phyloP scores from a whole-genome alignment of 2,113 vertebrate species.

The Proteles cristata region DNA sequence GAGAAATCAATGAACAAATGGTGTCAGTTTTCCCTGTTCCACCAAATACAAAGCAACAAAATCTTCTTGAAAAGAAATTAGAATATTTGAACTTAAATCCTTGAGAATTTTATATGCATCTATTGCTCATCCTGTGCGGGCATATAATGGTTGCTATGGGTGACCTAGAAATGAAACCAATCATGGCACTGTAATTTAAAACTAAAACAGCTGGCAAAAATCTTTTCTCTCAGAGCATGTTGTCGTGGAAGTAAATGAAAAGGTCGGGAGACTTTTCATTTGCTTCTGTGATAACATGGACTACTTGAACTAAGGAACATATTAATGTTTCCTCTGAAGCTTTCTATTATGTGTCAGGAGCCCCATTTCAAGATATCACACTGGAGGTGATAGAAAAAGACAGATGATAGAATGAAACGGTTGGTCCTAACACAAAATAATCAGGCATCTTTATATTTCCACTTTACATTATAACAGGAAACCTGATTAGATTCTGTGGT shows the following conservation, averaged over 20 bases:
- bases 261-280: conserved; percentile 86
- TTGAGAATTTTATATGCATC: conserved; percentile 71
- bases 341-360: conserved; percentile 86
- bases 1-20: not conserved
- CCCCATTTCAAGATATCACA: conserved; percentile 84
- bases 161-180: conserved; percentile 86
- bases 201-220: conserved; percentile 87
- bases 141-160: conserved; percentile 84
- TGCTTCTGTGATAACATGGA: conserved; percentile 84
- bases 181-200: conserved; percentile 86
- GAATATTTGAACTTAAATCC: conserved; percentile 70
- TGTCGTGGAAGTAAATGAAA: conserved; percentile 87
- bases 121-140: conserved; percentile 66
- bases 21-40: not conserved
- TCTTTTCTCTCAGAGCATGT: conserved; percentile 82
- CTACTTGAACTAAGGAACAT: conserved; percentile 84
- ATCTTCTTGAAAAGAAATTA: conserved; percentile 58
- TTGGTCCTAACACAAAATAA: conserved; percentile 85
- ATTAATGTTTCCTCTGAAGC: conserved; percentile 84
- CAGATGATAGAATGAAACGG: conserved; percentile 85
- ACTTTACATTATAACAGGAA: conserved; percentile 85
- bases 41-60: not conserved
- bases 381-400: conserved; percentile 85
- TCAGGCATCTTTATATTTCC: conserved; percentile 87
- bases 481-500: conserved; percentile 83